A percentile compares a stretch with the other conserved stretches of the same genome.
Evolutionary conservation across 2,888 invertebrate species (phyloP).

Genomic region (Cantharis rustica): DNA sequence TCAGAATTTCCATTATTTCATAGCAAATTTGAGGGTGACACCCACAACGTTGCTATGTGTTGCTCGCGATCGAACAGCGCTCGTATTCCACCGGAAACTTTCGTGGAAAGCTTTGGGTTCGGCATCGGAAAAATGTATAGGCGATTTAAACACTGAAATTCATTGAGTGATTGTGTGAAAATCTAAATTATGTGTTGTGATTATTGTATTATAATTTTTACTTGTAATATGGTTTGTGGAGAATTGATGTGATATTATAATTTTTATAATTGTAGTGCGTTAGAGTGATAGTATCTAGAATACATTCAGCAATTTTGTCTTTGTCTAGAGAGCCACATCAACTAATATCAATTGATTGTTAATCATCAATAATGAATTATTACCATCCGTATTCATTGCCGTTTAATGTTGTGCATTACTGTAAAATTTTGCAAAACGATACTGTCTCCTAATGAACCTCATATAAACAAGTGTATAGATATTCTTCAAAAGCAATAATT

Average conservation of each 20-base stretch:
- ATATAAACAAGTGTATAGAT: background rate
- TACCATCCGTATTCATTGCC: background rate
- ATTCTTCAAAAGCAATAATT: background rate
- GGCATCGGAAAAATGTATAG: slow-evolving; percentile 41
- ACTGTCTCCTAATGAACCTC: background rate
- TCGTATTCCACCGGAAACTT: slow-evolving; percentile 47
- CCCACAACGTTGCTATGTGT: slow-evolving; percentile 53
- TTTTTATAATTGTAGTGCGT: background rate
- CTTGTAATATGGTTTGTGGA: background rate
- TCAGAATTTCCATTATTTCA: slow-evolving; percentile 31
- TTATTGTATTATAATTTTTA: background rate
- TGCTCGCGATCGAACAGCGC: slow-evolving; percentile 52
- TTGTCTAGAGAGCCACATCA: background rate
- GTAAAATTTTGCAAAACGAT: background rate
- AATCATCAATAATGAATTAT: background rate
- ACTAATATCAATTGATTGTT: background rate
- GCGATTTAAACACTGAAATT: slow-evolving; percentile 28
- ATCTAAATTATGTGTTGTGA: slow-evolving; percentile 22
- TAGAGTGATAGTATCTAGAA: background rate
- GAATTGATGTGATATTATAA: background rate
- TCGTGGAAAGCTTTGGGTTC: slow-evolving; percentile 44
- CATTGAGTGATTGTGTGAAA: slow-evolving; percentile 26
- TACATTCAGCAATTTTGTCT: background rate
- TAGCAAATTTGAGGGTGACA: slow-evolving; percentile 41
- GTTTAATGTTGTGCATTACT: background rate